These are phyloP conservation scores for Cyphomyrus discorhynchus DNA, from an alignment of 2,113 vertebrate genomes.

Conservation along the genomic window DNA sequence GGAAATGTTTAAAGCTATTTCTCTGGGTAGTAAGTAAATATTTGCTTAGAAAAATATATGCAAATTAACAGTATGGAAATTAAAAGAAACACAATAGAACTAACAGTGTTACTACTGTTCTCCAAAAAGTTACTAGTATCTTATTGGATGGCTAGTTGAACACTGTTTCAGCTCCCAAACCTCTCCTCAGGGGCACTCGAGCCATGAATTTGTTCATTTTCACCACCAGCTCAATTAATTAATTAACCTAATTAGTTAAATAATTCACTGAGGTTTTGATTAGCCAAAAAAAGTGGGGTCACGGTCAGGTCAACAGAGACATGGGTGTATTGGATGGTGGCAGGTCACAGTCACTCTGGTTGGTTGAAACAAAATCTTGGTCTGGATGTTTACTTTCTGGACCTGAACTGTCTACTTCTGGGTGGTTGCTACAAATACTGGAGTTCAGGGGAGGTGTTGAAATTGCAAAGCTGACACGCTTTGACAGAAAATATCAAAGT, in stretches of 20 bases:
- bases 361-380: background rate
- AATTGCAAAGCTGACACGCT: background rate
- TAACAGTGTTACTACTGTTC: background rate
- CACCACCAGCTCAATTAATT: background rate
- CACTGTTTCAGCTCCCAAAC: background rate
- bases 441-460: background rate
- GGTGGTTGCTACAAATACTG: background rate
- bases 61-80: background rate
- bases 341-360: background rate
- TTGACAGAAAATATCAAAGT: background rate
- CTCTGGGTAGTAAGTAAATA: background rate
- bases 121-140: background rate
- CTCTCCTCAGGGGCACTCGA: background rate
- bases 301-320: background rate
- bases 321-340: background rate
- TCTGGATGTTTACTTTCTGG: background rate
- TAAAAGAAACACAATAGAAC: background rate
- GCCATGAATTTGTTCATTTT: background rate
- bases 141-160: background rate
- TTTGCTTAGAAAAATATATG: background rate
- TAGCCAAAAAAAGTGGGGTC: background rate
- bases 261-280: background rate
- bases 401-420: background rate
- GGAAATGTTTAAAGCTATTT: background rate
- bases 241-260: background rate